Base-by-base conservation (phyloP, 2,113 vertebrate species). In the Actinemys pallida region DNA sequence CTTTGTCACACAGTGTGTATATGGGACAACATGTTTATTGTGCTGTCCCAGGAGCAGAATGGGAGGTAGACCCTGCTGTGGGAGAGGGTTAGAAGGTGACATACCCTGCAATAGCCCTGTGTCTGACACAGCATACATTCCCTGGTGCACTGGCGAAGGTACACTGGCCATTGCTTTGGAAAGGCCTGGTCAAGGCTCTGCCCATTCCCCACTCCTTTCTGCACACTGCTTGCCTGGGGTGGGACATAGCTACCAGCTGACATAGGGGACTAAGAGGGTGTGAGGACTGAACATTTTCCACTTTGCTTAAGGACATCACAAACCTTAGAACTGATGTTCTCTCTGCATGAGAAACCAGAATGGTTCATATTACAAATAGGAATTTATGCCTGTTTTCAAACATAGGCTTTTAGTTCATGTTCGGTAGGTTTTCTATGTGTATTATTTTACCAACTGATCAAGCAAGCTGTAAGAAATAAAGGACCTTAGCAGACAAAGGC, bases 251-350 rank as follows among this genome's bases (percentile, higher is more conserved):
- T 88, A 13, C 39, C 88, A 57, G 78, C 20, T 53, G 75, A 27
- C 88, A 87, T 35, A 52, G 62, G 79, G 50, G 35, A 42, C 87
- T 81, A 54, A 42, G 13, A 8, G 20, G 20, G n/a, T 8, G 10
- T 29, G 86, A 92, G 84, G 90, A 22, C 49, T 56, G 22, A n/a
- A 69, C 8, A 35, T 80, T 35, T 80, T 91, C 29, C 29, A 69
- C 25, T 78, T 93, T 87, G 50, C 59, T 52, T 84, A 59, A 90
- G 90, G 81, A 88, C 20, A 81, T 90, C 12, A 69, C 56, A 93
- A 62, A 90, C 62, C 56, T 69, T 29, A 82, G 39, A 45, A 86
- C 84, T 89, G 93, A 53, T 93, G 62, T 72, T 94, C 24, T 86
- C 86, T 24, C 86, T 84, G 88, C 47, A 56, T 47, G 56, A 94